Conservation (phyloP, 2,113 vertebrate genomes). For the Chrysochloris asiatica region DNA sequence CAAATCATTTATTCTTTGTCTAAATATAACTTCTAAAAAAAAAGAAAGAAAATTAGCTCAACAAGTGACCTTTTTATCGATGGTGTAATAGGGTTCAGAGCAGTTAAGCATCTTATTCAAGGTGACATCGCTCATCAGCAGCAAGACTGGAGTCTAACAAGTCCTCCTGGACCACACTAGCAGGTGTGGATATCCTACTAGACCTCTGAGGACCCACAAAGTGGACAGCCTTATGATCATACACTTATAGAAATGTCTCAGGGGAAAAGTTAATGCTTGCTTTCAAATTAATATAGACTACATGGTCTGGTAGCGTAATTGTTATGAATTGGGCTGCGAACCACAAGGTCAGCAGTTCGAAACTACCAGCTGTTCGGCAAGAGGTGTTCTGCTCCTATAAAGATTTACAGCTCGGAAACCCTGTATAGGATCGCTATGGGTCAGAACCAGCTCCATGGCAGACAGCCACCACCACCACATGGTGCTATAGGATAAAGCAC, state of each 20-base stretch:
- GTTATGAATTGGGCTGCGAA: too few species aligned
- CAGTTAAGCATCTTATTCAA: neutral
- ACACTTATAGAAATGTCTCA: neutral
- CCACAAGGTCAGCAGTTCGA: too few species aligned
- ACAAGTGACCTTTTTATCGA: neutral
- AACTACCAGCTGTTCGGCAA: too few species aligned
- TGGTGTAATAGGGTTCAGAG: neutral
- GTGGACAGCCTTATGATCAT: neutral
- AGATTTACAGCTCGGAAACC: too few species aligned
- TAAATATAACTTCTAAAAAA: neutral
- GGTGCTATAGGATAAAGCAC: too few species aligned
- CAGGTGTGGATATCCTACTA: neutral
- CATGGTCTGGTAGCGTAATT: too few species aligned
- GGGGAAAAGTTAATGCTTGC: neutral
- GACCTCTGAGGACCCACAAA: conserved; percentile 1
- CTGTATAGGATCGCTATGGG: too few species aligned
- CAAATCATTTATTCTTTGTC: neutral
- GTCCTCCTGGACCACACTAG: neutral
- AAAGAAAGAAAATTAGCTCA: neutral
- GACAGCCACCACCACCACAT: too few species aligned
- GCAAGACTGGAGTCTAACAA: neutral
- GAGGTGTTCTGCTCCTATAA: too few species aligned
- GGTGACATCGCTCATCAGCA: neutral
- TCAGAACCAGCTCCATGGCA: too few species aligned
- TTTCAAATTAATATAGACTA: too few species aligned